Percentiles rank a stretch among this genome's conserved stretches.
Conservation (phyloP, 1,140 invertebrate species). For the Drosophila ercepeae region DNA sequence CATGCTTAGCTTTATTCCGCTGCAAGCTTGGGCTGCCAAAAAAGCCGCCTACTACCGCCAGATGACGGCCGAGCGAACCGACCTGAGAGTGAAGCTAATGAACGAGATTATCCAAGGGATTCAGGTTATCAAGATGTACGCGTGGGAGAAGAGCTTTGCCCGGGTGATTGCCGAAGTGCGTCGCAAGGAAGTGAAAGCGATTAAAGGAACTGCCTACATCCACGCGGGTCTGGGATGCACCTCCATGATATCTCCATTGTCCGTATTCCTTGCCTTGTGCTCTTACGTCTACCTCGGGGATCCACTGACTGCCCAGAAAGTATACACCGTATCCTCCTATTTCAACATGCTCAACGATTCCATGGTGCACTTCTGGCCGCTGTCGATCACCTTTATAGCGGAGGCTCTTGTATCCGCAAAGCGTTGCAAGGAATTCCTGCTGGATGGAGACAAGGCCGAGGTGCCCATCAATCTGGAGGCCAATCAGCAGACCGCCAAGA, state of each 20-base stretch:
- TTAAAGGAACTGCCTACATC: conserved; percentile 84
- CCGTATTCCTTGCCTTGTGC: conserved; percentile 91
- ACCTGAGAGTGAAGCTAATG: conserved; percentile 92
- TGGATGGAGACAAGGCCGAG: conserved; percentile 68
- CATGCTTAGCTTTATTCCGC: conserved; percentile 91
- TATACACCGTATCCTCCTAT: conserved; percentile 90
- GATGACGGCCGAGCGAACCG: conserved; percentile 87
- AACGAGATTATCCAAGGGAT: conserved; percentile 93
- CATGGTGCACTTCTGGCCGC: conserved; percentile 90
- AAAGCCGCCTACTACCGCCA: conserved; percentile 86
- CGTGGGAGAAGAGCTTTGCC: conserved; percentile 94
- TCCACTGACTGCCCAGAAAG: conserved; percentile 89
- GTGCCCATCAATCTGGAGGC: conserved; percentile 50
- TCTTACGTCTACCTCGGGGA: conserved; percentile 88
- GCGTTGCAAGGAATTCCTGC: conserved; percentile 87
- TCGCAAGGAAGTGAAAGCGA: conserved; percentile 88
- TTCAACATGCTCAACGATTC: conserved; percentile 89
- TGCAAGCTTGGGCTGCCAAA: conserved; percentile 91
- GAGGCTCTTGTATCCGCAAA: conserved; percentile 88
- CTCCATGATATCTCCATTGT: conserved; percentile 90
- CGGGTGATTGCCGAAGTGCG: conserved; percentile 86
- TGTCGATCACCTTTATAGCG: conserved; percentile 86
- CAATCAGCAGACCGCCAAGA: conserved; percentile 39
- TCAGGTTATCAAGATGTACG: conserved; percentile 95
- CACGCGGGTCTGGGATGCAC: conserved; percentile 73